A percentile compares a stretch with the other conserved stretches of the same genome.
These are phyloP conservation scores for Hirudo medicinalis DNA, from an alignment of 1,140 invertebrate genomes.

Conservation along the genomic window DNA sequence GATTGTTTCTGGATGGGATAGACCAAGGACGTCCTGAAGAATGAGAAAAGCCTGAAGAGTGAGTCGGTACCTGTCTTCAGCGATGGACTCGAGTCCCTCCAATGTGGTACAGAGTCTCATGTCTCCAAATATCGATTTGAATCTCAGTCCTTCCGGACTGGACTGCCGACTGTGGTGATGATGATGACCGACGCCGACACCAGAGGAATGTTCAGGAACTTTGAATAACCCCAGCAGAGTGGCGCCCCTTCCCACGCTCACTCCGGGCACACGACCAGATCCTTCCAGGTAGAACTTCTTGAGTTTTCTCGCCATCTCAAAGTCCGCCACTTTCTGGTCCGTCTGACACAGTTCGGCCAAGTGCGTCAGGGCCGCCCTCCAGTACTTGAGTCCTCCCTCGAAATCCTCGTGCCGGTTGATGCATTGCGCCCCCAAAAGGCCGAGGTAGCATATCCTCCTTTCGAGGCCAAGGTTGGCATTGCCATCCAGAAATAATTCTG, in stretches of 20 bases:
- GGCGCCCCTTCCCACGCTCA: no score
- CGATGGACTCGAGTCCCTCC: not conserved
- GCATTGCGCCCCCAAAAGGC: conserved; percentile 9
- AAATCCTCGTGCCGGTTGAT: conserved; percentile 11
- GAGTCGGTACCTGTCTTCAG: not conserved
- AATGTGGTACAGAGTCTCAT: conserved; percentile 7
- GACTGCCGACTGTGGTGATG: no score
- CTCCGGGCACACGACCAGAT: not conserved
- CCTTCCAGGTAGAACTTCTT: not conserved
- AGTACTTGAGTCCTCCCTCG: conserved; percentile 9
- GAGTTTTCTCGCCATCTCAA: not conserved
- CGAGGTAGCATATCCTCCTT: conserved; percentile 1
- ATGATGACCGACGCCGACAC: no score
- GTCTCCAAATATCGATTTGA: conserved; percentile 2
- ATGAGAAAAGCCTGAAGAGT: conserved; percentile 5
- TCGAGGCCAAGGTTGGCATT: not conserved
- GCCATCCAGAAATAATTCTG: conserved; percentile 5
- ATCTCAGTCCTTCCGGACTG: no score
- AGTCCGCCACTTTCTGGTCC: not conserved
- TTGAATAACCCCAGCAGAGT: no score
- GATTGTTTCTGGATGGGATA: not conserved
- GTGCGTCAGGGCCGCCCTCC: not conserved
- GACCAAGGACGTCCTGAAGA: conserved; percentile 6
- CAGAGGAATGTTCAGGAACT: no score
- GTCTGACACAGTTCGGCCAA: conserved; percentile 7